Evolutionary conservation across 2,888 invertebrate species (phyloP).

Genomic region (Fragum sueziense): DNA sequence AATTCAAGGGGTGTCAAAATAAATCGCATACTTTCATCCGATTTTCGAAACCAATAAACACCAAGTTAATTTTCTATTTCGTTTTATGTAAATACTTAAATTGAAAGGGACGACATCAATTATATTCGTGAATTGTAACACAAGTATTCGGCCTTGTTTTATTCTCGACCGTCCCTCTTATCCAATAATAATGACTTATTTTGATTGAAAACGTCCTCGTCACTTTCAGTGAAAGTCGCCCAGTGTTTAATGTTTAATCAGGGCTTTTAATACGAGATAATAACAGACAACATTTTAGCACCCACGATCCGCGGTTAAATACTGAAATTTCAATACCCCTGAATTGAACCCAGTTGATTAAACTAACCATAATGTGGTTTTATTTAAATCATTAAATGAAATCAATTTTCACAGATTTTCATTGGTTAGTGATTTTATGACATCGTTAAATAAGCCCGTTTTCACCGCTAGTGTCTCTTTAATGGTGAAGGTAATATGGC

Average conservation of each 20-base stretch:
- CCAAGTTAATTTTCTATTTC: background rate
- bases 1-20: background rate
- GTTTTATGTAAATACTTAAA: conserved; percentile 8
- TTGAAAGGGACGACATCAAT: background rate
- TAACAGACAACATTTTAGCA: conserved; percentile 43
- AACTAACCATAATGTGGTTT: conserved; percentile 35
- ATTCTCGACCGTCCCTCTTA: conserved; percentile 25
- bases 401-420: conserved; percentile 40
- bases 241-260: conserved; percentile 32
- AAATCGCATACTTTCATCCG: background rate
- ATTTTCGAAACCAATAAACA: background rate
- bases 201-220: conserved; percentile 24
- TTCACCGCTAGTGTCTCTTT: conserved; percentile 21
- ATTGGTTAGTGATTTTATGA: conserved; percentile 32
- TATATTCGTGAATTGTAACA: conserved; percentile 5
- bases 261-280: conserved; percentile 45
- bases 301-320: conserved; percentile 13
- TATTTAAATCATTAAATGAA: conserved; percentile 43
- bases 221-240: conserved; percentile 35
- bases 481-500: conserved; percentile 17
- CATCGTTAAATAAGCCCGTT: conserved; percentile 26
- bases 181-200: conserved; percentile 23
- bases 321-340: conserved; percentile 19
- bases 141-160: conserved; percentile 10
- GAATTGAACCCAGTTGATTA: conserved; percentile 38